These are phyloP conservation scores for Agrypnia vestita DNA, from an alignment of 1,140 invertebrate genomes.

Conservation along the genomic window DNA sequence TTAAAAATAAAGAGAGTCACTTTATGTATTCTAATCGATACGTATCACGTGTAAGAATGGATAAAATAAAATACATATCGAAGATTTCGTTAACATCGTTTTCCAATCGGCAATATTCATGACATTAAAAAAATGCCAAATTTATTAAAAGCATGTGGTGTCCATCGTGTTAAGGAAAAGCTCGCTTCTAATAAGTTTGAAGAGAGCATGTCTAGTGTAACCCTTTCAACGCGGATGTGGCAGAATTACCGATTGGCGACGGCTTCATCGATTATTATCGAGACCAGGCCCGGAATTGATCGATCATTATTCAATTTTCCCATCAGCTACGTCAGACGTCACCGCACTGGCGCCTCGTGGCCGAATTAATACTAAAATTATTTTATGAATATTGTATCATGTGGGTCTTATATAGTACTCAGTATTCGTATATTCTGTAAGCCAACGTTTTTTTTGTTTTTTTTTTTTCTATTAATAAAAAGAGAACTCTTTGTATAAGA, in stretches of 20 bases:
- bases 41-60: too few species aligned
- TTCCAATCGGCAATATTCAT: too few species aligned
- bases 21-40: too few species aligned
- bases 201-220: background rate
- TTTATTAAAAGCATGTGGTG: background rate
- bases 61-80: too few species aligned
- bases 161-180: background rate
- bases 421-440: too few species aligned
- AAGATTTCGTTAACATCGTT: too few species aligned
- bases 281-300: slow-evolving; percentile 39
- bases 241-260: slow-evolving; percentile 57
- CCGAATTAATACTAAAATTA: background rate
- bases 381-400: background rate
- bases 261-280: slow-evolving; percentile 53
- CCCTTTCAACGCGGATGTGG: slow-evolving; percentile 34
- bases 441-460: too few species aligned
- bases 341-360: background rate
- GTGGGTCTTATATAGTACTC: too few species aligned
- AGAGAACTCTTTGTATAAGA: too few species aligned
- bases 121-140: background rate
- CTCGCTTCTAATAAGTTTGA: background rate
- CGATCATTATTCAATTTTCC: slow-evolving; percentile 60
- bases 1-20: too few species aligned
- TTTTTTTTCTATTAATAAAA: too few species aligned
- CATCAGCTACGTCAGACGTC: slow-evolving; percentile 53